Base-by-base conservation (phyloP, 2,113 vertebrate species). In the Pseudorasbora parva region DNA sequence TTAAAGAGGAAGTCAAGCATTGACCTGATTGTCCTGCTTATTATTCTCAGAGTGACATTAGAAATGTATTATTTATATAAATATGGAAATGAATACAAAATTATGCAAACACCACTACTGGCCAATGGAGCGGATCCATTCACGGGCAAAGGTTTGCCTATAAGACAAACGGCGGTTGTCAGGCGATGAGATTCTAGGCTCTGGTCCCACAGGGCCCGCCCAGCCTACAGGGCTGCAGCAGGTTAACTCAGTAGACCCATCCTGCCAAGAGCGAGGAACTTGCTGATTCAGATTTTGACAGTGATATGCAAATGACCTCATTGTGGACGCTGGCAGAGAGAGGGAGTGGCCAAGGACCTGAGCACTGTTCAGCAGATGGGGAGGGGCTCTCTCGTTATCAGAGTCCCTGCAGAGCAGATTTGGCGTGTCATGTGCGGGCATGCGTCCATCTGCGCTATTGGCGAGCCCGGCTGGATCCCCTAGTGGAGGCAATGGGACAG, bases 201-300 rank as follows among this genome's bases (percentile, higher is more conserved):
- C 27, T 60, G 54, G 47, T 69, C 76, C 43, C 43, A 25, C 49
- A 59, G 72, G 80, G 78, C 59, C 62, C 30, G n/a, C 64, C 37
- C 8, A 21, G 51, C 41, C 9, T 56, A 12, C 25, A 68, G 45
- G 74, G 79, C 77, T 71, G 27, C 49, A 5, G 68, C 76, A 84
- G 85, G 78, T 84, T 77, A 69, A 83, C 86, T 25, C 69, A 21
- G 72, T 71, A 77, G 83, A 84, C 85, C 86, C 64, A 23, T 37
- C 30, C 62, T 78, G 66, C 47, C 80, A 83, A 78, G 60, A 73
- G 69, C 45, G 49, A 15, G 73, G 76, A 86, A 87, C 69, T 84
- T 76, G 85, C 85, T 87, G 89, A 90, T 89, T 90, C 88, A 90
- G 86, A 85, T 85, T 82, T 81, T 49, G 72, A 81, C 71, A 88